phyloP scores from a whole-genome alignment of 2,113 vertebrate genomes.

The Salminus brasiliensis region DNA sequence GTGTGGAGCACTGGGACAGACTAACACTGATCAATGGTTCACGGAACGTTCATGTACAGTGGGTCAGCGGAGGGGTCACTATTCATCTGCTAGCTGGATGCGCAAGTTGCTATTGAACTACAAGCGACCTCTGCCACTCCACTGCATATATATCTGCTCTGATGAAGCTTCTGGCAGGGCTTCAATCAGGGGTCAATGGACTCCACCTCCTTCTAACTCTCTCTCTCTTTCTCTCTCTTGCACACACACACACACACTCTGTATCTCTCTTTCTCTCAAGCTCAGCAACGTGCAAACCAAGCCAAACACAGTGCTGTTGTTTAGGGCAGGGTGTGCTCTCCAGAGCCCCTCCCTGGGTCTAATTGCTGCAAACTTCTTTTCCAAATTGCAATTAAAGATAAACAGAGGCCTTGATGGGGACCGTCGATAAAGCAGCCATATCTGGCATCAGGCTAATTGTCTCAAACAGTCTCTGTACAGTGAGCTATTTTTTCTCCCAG shows the following conservation, averaged over 20 bases:
- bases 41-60: background rate
- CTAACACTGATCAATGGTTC: background rate
- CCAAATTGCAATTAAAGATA: conserved; percentile 80
- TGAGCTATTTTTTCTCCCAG: conserved; percentile 55
- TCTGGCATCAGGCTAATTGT: conserved; percentile 84
- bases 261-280: conserved; percentile 40
- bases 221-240: conserved; percentile 11
- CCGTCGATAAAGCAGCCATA: conserved; percentile 71
- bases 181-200: conserved; percentile 31
- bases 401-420: conserved; percentile 75
- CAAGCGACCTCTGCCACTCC: background rate
- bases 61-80: conserved; percentile 1
- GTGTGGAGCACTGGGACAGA: background rate
- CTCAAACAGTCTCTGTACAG: conserved; percentile 71
- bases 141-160: background rate
- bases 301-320: conserved; percentile 75
- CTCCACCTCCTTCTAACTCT: conserved; percentile 9
- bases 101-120: background rate
- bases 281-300: conserved; percentile 66
- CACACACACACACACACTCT: conserved; percentile 36
- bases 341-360: conserved; percentile 70
- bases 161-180: background rate
- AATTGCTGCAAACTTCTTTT: conserved; percentile 72
- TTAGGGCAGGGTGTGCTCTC: conserved; percentile 72
- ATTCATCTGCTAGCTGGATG: background rate